phyloP scores from a whole-genome alignment of 2,797 vertebrate genomes.

The Acanthis flammea region DNA sequence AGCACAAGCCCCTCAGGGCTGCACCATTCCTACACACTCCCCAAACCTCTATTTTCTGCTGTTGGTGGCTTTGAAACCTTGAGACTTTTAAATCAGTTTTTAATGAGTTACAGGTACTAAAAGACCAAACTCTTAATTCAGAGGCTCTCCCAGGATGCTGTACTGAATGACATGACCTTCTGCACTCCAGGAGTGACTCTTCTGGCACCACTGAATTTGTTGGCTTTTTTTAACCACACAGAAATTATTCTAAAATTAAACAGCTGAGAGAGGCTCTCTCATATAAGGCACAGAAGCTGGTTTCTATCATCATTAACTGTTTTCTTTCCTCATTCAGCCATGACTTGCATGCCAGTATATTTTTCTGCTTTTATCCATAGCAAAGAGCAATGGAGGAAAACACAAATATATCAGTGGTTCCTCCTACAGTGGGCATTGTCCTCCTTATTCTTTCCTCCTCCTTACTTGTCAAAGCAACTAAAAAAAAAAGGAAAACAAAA shows the following conservation, averaged over 20 bases:
- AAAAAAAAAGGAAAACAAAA: background rate
- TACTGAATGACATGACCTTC: conserved; percentile 47
- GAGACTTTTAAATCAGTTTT: conserved; percentile 37
- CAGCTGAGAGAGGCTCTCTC: background rate
- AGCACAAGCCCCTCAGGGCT: background rate
- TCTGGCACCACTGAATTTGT: conserved; percentile 3
- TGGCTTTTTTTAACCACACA: background rate
- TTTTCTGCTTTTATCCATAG: background rate
- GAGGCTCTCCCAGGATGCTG: conserved; percentile 4
- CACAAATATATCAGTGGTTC: background rate
- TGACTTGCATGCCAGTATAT: background rate
- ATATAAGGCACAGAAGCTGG: background rate
- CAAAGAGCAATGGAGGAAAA: background rate
- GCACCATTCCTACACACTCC: background rate
- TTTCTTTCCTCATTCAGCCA: background rate
- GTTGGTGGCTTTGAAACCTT: background rate
- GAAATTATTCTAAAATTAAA: background rate
- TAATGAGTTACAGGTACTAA: conserved; percentile 24
- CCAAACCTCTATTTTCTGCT: background rate
- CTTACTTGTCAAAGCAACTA: background rate
- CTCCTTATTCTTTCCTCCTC: background rate
- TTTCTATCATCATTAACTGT: background rate
- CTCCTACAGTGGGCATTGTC: background rate
- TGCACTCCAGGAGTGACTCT: conserved; percentile 17
- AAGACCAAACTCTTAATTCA: conserved; percentile 31